phyloP scores from a whole-genome alignment of 2,797 vertebrate genomes.

The Chloroceryle amazona region DNA sequence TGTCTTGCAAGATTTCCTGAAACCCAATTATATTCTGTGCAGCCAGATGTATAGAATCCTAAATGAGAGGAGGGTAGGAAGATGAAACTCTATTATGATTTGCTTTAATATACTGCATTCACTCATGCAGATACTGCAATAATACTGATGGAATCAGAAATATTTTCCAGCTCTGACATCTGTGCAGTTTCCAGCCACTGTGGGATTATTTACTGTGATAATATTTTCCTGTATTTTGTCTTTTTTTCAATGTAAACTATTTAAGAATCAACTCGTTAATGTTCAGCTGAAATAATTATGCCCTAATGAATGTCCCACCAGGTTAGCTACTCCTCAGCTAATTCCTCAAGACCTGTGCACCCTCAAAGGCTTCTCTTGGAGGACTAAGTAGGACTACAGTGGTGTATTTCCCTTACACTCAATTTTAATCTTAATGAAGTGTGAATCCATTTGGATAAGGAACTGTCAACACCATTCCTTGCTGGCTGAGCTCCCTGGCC shows the following conservation, averaged over 20 bases:
- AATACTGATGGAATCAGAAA: not conserved
- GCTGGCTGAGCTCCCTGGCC: not conserved
- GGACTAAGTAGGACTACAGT: not conserved
- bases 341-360: not conserved
- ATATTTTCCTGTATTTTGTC: not conserved
- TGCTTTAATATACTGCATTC: not conserved
- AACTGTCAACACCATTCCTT: not conserved
- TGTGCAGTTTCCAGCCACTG: not conserved
- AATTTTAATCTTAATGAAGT: not conserved
- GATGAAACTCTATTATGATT: not conserved
- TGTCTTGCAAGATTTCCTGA: slow-evolving; percentile 84
- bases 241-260: not conserved
- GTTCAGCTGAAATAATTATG: not conserved
- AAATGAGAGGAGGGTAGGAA: slow-evolving; percentile 35
- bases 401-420: not conserved
- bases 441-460: not conserved
- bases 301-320: not conserved
- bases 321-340: not conserved
- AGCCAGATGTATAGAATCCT: slow-evolving; percentile 89
- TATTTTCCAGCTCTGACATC: not conserved
- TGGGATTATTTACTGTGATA: not conserved
- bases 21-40: slow-evolving; percentile 84
- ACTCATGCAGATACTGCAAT: not conserved
- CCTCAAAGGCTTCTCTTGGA: not conserved
- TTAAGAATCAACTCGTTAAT: not conserved